Percentiles rank a stretch among this genome's conserved stretches.
These are phyloP conservation scores for Piprites chloris DNA, from an alignment of 2,113 vertebrate species.

Conservation along the genomic window DNA sequence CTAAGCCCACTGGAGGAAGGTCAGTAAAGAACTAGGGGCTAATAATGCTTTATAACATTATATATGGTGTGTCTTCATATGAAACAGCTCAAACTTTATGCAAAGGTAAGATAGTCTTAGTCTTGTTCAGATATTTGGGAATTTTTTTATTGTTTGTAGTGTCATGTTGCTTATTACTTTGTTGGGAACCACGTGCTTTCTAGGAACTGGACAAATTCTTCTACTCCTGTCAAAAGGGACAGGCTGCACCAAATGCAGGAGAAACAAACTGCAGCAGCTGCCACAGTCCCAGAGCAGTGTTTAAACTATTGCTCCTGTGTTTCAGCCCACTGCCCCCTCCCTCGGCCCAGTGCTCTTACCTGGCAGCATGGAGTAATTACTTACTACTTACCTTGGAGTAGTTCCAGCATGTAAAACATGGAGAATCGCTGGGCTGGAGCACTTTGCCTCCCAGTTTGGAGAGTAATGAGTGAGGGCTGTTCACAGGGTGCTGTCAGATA, in stretches of 20 bases:
- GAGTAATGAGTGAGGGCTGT: background rate
- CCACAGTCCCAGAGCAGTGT: background rate
- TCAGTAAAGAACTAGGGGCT: background rate
- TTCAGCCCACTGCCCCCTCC: background rate
- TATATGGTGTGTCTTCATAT: background rate
- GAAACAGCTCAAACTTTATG: background rate
- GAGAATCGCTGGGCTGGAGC: background rate
- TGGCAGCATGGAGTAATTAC: background rate
- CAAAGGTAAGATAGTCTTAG: background rate
- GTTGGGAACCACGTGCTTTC: background rate
- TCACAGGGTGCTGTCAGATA: background rate
- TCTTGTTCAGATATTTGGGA: background rate
- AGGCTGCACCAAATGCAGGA: background rate
- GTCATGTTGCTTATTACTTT: background rate
- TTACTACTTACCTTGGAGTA: too few species aligned
- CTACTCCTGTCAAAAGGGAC: background rate
- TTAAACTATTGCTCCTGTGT: rapidly evolving
- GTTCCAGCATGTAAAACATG: background rate
- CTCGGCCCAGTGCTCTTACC: background rate
- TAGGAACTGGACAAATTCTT: background rate
- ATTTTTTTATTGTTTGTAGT: background rate
- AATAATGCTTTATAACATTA: background rate
- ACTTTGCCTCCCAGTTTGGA: background rate
- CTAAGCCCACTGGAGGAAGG: background rate
- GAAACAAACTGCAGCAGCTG: background rate